Percentiles rank a stretch among this genome's conserved stretches.
Evolutionary conservation across 1,140 invertebrate genomes (phyloP).

Genomic region (Chrysopa pallens): DNA sequence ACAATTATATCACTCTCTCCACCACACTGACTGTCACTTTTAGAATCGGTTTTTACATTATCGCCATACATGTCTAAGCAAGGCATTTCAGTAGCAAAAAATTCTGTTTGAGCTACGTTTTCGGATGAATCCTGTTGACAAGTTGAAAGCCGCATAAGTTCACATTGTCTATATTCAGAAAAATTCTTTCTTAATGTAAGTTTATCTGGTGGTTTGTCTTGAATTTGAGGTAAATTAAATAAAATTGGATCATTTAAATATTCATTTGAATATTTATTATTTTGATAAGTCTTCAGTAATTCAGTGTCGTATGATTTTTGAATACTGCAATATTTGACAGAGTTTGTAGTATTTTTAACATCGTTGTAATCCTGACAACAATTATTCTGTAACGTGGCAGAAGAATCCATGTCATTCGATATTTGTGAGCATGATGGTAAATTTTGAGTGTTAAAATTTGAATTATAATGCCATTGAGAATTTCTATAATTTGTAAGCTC

Average conservation of each 20-base stretch:
- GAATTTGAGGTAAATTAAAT: neutral
- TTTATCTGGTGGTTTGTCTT: neutral
- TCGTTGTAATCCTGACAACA: neutral
- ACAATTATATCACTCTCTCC: conserved; percentile 20
- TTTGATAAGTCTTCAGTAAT: neutral
- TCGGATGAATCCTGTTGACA: conserved; percentile 3
- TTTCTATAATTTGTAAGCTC: conserved; percentile 6
- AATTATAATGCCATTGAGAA: conserved; percentile 7
- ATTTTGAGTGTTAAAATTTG: conserved; percentile 8
- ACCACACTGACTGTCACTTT: conserved; percentile 12
- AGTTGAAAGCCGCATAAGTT: neutral
- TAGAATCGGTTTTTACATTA: conserved; percentile 4
- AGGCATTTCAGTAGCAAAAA: neutral
- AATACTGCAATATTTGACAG: conserved; percentile 9
- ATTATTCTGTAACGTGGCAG: neutral
- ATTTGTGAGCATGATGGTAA: conserved; percentile 16
- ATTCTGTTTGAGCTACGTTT: neutral
- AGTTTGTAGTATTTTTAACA: neutral
- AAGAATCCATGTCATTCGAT: neutral
- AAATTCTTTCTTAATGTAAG: too few relatives aligned
- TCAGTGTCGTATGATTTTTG: conserved; percentile 4
- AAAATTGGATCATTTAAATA: neutral
- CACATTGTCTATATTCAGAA: neutral
- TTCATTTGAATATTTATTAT: conserved; percentile 1
- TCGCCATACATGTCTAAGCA: neutral